These are phyloP conservation scores for Falco cherrug DNA, from an alignment of 2,797 vertebrate species.

Conservation along the genomic window DNA sequence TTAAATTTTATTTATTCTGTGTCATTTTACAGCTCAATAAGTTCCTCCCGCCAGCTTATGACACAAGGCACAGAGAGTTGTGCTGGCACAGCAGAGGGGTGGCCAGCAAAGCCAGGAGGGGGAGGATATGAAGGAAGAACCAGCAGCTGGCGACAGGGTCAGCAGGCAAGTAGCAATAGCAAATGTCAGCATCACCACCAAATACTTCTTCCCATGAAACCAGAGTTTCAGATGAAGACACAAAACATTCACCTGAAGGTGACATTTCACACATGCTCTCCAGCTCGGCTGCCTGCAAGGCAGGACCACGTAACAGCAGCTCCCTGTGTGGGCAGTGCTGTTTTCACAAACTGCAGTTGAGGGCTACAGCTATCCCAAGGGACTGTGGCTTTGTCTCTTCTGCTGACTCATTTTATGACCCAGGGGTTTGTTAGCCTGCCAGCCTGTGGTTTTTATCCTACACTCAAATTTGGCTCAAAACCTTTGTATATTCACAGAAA, in stretches of 20 bases:
- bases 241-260: neutral
- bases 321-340: constrained; percentile 10
- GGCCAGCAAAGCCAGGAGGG: neutral
- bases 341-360: neutral
- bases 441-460: neutral
- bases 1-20: neutral
- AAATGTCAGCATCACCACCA: neutral
- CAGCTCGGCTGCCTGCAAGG: neutral
- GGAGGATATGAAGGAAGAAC: neutral
- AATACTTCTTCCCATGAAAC: neutral
- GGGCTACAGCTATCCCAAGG: neutral
- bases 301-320: neutral
- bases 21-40: neutral
- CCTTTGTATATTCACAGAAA: neutral
- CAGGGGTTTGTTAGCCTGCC: neutral
- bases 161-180: neutral
- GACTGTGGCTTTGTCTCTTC: neutral
- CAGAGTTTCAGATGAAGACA: neutral
- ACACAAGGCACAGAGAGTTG: neutral
- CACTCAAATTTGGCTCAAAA: neutral
- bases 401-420: constrained; percentile 29
- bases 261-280: neutral
- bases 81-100: neutral
- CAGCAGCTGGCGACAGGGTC: neutral
- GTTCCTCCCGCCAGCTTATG: neutral